Conservation (phyloP, 1,140 invertebrate genomes). For the Philopotamus ludificatus region DNA sequence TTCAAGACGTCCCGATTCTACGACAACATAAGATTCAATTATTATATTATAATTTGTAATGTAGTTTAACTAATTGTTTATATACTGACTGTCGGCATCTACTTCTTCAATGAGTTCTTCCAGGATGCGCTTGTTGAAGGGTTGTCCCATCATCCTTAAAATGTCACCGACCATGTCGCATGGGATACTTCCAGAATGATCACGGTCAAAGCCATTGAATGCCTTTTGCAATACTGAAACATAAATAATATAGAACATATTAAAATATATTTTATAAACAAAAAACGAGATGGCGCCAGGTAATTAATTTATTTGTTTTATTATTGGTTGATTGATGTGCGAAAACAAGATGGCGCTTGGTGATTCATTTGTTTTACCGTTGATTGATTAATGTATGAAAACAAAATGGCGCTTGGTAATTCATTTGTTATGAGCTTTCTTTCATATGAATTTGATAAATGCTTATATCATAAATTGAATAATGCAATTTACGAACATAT, state of each 20-base stretch:
- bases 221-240: slow-evolving; percentile 85
- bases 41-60: neutral
- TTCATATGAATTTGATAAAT: no score
- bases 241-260: slow-evolving; percentile 41
- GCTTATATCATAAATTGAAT: no score
- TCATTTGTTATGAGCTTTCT: no score
- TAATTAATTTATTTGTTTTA: no score
- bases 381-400: no score
- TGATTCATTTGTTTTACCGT: no score
- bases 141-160: slow-evolving; percentile 91
- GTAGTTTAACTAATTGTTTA: slow-evolving; percentile 3
- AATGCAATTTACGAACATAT: no score
- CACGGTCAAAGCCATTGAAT: slow-evolving; percentile 95
- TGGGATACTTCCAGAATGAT: slow-evolving; percentile 90
- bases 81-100: slow-evolving; percentile 86
- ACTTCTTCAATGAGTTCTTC: slow-evolving; percentile 95
- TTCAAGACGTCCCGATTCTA: slow-evolving; percentile 91
- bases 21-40: slow-evolving; percentile 34
- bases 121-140: slow-evolving; percentile 92
- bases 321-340: no score
- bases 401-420: no score
- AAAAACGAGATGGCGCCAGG: neutral
- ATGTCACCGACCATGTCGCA: slow-evolving; percentile 94
- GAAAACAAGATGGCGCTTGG: no score
- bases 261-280: neutral